Base-by-base conservation (phyloP, 2,797 vertebrate species). In the Pangasius sanitwongsei region DNA sequence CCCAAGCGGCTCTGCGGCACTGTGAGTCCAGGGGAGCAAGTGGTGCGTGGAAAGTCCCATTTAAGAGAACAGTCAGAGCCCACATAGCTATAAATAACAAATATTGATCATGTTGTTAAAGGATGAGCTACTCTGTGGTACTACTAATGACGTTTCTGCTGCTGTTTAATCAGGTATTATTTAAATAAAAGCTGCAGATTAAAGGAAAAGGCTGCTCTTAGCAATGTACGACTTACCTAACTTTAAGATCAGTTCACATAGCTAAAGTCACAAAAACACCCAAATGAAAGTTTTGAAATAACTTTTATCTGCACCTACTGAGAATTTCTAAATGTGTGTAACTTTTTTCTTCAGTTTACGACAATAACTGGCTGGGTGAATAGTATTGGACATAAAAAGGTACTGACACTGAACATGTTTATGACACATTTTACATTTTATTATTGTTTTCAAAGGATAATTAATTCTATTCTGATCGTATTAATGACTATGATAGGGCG, bases 401-500 rank as follows among this genome's bases (percentile, higher is more conserved):
- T 70, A 72, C 65, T 37, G 50, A 85, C 55, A 72, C 83, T 55
- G 48, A 12, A 65, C 44, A 28, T 63, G n/a, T 63, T 31, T 59
- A 15, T 37, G 59, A 53, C 86, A 87, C 67, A 67, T 57, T 75
- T 86, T 86, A 69, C 70, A 61, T 74, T 87, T 90, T 89, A 87
- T 91, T 86, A 72, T 86, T 95, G 89, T 95, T 95, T 94, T 95
- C 90, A 93, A 92, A 94, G 92, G 89, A 88, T 94, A 93, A 92
- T 89, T 86, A 87, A 94, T 88, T 93, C 87, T 90, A 89, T 85
- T 93, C 90, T 92, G 89, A 91, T 94, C 92, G 92, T 92, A 92
- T 90, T 89, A 93, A 91, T 92, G 93, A 94, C 91, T 93, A 92
- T 91, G 92, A 95, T 93, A 92, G 92, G 92, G 89, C 90, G 92